A percentile compares a stretch with the other conserved stretches of the same genome.
These are phyloP conservation scores for Camponotus fellah DNA, from an alignment of 2,888 invertebrate genomes.

Conservation along the genomic window DNA sequence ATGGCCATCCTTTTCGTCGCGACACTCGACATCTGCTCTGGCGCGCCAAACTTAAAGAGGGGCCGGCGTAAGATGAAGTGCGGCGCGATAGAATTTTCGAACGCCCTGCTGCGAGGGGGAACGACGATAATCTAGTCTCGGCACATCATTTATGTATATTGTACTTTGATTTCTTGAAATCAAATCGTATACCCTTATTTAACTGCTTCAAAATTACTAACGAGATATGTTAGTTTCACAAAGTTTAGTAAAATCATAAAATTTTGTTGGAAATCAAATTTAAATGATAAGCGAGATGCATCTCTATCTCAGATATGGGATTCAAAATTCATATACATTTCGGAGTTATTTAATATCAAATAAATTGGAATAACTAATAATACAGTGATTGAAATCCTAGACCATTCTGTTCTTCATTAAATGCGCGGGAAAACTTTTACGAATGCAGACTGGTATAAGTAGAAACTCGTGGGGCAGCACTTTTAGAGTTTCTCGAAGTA, in stretches of 20 bases:
- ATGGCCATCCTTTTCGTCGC: slow-evolving; percentile 31
- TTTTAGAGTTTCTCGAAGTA: slow-evolving; percentile 77
- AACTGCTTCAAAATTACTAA: background rate
- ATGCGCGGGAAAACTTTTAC: background rate
- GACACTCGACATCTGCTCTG: slow-evolving; percentile 48
- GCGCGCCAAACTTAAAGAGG: slow-evolving; percentile 50
- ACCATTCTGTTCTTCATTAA: slow-evolving; percentile 12
- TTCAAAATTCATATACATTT: background rate
- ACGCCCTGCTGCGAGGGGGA: slow-evolving; percentile 64
- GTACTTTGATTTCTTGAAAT: slow-evolving; percentile 28
- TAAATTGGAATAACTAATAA: slow-evolving; percentile 6
- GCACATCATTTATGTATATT: slow-evolving; percentile 52
- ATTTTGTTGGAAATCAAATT: background rate
- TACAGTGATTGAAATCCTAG: background rate
- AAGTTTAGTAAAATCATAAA: background rate
- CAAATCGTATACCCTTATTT: background rate
- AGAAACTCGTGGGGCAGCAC: slow-evolving; percentile 72
- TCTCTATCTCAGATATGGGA: background rate
- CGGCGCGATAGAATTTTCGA: slow-evolving; percentile 63
- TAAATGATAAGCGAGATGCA: background rate
- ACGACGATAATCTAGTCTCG: slow-evolving; percentile 59
- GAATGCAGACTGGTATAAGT: slow-evolving; percentile 67
- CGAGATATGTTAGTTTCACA: background rate
- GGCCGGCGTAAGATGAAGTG: slow-evolving; percentile 59
- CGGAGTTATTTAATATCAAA: background rate